Percentiles rank a stretch among this genome's conserved stretches.
Evolutionary conservation across 2,797 vertebrate genomes (phyloP).

Genomic region (Pempheris klunzingeri): DNA sequence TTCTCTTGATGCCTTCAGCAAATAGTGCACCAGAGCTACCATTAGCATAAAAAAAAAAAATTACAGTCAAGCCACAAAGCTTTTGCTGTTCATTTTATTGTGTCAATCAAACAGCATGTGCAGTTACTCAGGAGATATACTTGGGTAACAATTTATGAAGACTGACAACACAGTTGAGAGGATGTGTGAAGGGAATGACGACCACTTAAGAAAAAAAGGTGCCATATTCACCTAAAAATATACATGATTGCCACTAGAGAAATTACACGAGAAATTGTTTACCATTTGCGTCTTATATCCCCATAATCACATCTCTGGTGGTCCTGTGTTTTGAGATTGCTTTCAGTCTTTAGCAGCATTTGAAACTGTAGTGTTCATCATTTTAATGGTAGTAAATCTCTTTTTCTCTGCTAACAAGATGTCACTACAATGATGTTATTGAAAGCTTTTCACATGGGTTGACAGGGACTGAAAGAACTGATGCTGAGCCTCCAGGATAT

Average conservation of each 20-base stretch:
- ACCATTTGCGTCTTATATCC: constrained; percentile 36
- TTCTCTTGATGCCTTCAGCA: constrained; percentile 27
- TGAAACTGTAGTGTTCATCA: constrained; percentile 39
- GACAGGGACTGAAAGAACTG: constrained; percentile 49
- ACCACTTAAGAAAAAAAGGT: constrained; percentile 32
- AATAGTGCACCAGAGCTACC: constrained; percentile 38
- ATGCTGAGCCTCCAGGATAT: constrained; percentile 58
- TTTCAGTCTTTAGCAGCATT: constrained; percentile 35
- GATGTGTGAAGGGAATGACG: constrained; percentile 31
- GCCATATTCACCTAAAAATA: constrained; percentile 63
- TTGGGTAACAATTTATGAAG: constrained; percentile 57
- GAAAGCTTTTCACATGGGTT: constrained; percentile 40
- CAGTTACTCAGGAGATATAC: constrained; percentile 42
- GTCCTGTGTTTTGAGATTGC: constrained; percentile 30
- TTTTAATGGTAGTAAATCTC: constrained; percentile 16
- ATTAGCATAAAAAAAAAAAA: constrained; percentile 57
- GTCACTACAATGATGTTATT: constrained; percentile 40
- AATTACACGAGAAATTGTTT: constrained; percentile 37
- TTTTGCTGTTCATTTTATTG: constrained; percentile 39
- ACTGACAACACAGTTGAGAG: constrained; percentile 54
- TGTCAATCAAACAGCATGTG: constrained; percentile 64
- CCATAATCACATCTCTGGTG: constrained; percentile 35
- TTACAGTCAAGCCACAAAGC: constrained; percentile 54
- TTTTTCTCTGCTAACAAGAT: constrained; percentile 20
- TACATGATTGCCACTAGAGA: constrained; percentile 43